Percentiles rank a stretch among this genome's conserved stretches.
Evolutionary conservation across 2,113 vertebrate genomes (phyloP).

Genomic region (Phoxinus phoxinus): DNA sequence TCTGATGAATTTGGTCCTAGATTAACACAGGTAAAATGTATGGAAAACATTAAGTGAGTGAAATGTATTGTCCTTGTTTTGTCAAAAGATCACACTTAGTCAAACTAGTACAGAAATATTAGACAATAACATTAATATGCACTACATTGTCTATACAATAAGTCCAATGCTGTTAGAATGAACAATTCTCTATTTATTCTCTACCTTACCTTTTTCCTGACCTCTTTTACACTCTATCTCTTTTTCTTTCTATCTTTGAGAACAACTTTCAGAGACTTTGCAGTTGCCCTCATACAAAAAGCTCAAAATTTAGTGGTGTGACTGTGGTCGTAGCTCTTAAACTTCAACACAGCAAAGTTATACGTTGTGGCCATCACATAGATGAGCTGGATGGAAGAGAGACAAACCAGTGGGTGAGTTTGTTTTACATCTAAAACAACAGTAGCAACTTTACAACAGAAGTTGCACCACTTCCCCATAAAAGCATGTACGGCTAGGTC

Average conservation of each 20-base stretch:
- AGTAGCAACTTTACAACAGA: neutral
- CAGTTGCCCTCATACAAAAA: slow-evolving; percentile 76
- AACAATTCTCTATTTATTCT: slow-evolving; percentile 13
- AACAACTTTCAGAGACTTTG: slow-evolving; percentile 67
- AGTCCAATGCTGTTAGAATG: neutral
- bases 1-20: neutral
- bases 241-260: slow-evolving; percentile 17
- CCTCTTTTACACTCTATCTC: neutral
- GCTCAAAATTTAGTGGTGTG: slow-evolving; percentile 92
- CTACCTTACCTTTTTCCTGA: slow-evolving; percentile 9
- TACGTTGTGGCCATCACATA: slow-evolving; percentile 95
- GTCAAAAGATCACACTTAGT: neutral
- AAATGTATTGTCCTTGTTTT: neutral
- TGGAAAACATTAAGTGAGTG: slow-evolving; percentile 1
- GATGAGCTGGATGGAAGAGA: slow-evolving; percentile 94
- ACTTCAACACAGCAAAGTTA: slow-evolving; percentile 95
- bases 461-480: neutral
- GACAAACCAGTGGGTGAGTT: slow-evolving; percentile 77
- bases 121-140: neutral
- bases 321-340: slow-evolving; percentile 93
- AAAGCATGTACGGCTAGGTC: neutral
- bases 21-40: neutral
- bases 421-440: neutral
- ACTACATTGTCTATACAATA: neutral
- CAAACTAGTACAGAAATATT: neutral